Evolutionary conservation across 1,140 invertebrate species (phyloP).

Genomic region (Drosophila varians): DNA sequence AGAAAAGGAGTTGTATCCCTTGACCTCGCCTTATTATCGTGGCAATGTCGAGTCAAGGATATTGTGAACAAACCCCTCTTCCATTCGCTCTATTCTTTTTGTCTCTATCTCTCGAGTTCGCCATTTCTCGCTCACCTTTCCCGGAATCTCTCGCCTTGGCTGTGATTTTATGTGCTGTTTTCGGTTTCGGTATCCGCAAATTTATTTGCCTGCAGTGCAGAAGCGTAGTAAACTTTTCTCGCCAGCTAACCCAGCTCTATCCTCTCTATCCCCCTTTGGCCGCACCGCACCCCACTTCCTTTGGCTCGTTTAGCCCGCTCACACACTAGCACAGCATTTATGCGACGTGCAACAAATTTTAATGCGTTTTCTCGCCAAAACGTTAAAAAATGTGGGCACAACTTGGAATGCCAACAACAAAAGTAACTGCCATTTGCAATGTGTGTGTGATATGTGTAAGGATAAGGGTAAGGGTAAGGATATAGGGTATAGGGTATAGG

Average conservation of each 20-base stretch:
- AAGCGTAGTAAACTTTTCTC: conserved; percentile 65
- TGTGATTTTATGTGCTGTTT: conserved; percentile 80
- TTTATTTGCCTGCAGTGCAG: conserved; percentile 80
- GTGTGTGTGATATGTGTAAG: conserved; percentile 26
- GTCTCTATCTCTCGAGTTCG: not conserved
- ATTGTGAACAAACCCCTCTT: conserved; percentile 7
- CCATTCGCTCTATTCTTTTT: not conserved
- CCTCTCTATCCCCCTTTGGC: not conserved
- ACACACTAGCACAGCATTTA: conserved; percentile 66
- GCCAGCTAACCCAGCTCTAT: conserved; percentile 37
- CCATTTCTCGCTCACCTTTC: conserved; percentile 48
- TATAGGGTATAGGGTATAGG: conserved; percentile 11
- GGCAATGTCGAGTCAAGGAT: conserved; percentile 55
- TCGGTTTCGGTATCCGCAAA: conserved; percentile 76
- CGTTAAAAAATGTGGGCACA: conserved; percentile 81
- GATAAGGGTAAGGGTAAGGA: conserved; percentile 4
- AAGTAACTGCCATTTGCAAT: conserved; percentile 69
- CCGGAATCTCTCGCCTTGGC: conserved; percentile 55
- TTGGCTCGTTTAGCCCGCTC: conserved; percentile 37
- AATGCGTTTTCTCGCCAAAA: conserved; percentile 80
- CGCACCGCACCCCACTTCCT: not conserved
- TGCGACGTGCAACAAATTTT: conserved; percentile 82
- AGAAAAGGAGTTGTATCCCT: conserved; percentile 8
- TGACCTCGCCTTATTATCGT: conserved; percentile 15
- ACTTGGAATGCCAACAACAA: conserved; percentile 72